Evolutionary conservation across 2,888 invertebrate genomes (phyloP).

Genomic region (Anticlea derivata): DNA sequence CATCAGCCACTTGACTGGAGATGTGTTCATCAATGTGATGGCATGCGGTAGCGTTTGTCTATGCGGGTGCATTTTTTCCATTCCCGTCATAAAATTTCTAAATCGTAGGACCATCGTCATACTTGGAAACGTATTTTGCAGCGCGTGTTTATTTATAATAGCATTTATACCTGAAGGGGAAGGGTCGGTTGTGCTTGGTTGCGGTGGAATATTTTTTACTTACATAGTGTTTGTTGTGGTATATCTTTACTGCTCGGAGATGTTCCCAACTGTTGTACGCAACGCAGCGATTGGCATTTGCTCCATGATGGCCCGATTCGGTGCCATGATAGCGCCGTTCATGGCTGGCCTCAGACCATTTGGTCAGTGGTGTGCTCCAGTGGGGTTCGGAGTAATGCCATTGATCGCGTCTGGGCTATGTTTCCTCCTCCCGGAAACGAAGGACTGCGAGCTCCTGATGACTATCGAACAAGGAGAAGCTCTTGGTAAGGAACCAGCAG

Average conservation of each 20-base stretch:
- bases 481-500: conserved; percentile 42
- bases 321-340: conserved; percentile 93
- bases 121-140: conserved; percentile 81
- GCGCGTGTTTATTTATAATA: conserved; percentile 84
- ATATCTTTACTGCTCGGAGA: conserved; percentile 92
- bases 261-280: conserved; percentile 94
- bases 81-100: conserved; percentile 85
- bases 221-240: conserved; percentile 91
- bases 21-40: conserved; percentile 91
- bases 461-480: conserved; percentile 90
- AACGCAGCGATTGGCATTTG: conserved; percentile 93
- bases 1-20: conserved; percentile 89
- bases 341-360: conserved; percentile 85
- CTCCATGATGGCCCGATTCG: conserved; percentile 92
- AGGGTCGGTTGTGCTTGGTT: conserved; percentile 84
- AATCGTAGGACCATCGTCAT: conserved; percentile 86
- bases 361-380: conserved; percentile 86
- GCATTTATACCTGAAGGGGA: conserved; percentile 77
- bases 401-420: conserved; percentile 86
- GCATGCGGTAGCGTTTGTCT: conserved; percentile 86
- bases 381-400: conserved; percentile 88
- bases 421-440: conserved; percentile 90
- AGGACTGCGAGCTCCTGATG: conserved; percentile 88
- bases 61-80: conserved; percentile 83
- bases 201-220: conserved; percentile 89